Base-by-base conservation (phyloP, 1,140 invertebrate species). In the Polypedilum vanderplanki region DNA sequence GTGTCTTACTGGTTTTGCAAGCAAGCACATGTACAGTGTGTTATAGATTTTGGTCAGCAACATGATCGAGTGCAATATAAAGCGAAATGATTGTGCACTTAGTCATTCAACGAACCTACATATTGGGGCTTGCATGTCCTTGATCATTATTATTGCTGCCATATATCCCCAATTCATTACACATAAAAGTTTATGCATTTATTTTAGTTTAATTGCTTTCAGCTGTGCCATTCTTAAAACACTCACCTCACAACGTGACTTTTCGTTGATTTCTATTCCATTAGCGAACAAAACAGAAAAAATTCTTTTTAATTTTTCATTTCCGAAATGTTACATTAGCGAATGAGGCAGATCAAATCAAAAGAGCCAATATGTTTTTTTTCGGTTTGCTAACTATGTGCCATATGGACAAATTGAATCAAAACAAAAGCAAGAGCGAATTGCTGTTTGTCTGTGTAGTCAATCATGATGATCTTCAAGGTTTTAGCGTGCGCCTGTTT, bases 81-180 rank as follows among this genome's bases (percentile, higher is more conserved):
- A 33, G 24, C 24, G 46, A 46, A 46, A 57, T 57, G n/a, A 57
- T 57, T 57, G 12, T 57, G 4, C 7, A 57, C 12, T 57, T 57
- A 57, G 46, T 57, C 46, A 57, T 57, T 33, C 46, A n/a, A 57
- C 3, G 15, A 15, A 57, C n/a, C n/a, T n/a, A n/a, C 4, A 57
- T n/a, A 57, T 57, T n/a, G n/a, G n/a, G 46, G 46, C 46, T 57
- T 57, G 46, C n/a, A 57, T 57, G 46, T 57, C 12, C 46, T 57
- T 57, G 46, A 57, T 33, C 24, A 33, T 33, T 33, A 33, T 33
- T 33, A 33, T 33, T 57, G 46, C 46, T 57, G 46, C 10, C 46
- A 33, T 33, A 33, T 33, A 33, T 33, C 24, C 24, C 46, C 3
- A 57, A 46, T 33, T 33, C 24, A 46, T 46, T 46, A 46, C 15